Percentiles rank a stretch among this genome's conserved stretches.
These are phyloP conservation scores for Ctena decussata DNA, from an alignment of 2,888 invertebrate species.

Conservation along the genomic window DNA sequence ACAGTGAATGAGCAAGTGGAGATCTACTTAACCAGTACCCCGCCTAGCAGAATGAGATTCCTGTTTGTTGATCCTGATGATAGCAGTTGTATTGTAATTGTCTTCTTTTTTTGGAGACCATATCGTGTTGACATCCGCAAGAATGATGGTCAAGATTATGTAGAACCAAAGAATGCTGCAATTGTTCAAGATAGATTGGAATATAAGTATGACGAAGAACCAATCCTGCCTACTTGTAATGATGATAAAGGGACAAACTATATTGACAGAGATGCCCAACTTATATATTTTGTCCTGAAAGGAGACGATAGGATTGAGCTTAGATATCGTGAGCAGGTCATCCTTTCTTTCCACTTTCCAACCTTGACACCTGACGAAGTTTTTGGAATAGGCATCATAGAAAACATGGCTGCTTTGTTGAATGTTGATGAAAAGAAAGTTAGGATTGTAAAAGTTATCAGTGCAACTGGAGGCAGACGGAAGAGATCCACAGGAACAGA, in stretches of 20 bases:
- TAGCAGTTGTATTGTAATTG: conserved; percentile 65
- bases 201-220: too few relatives aligned
- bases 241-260: conserved; percentile 76
- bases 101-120: conserved; percentile 71
- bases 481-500: conserved; percentile 50
- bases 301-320: conserved; percentile 55
- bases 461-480: conserved; percentile 50
- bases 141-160: conserved; percentile 32
- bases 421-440: conserved; percentile 75
- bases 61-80: conserved; percentile 68
- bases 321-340: conserved; percentile 44
- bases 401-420: conserved; percentile 78
- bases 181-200: conserved; percentile 19
- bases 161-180: conserved; percentile 67
- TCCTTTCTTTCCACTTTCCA: conserved; percentile 72
- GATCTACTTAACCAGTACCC: conserved; percentile 78
- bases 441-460: conserved; percentile 73
- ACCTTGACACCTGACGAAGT: conserved; percentile 80
- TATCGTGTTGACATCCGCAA: conserved; percentile 72
- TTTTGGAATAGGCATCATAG: conserved; percentile 78
- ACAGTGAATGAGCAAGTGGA: conserved; percentile 68
- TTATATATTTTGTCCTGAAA: conserved; percentile 74
- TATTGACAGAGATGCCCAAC: conserved; percentile 70
- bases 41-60: conserved; percentile 78
- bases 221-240: conserved; percentile 63